phyloP scores from a whole-genome alignment of 64 coral and sea anemone genomes.

The Acropora yongei region DNA sequence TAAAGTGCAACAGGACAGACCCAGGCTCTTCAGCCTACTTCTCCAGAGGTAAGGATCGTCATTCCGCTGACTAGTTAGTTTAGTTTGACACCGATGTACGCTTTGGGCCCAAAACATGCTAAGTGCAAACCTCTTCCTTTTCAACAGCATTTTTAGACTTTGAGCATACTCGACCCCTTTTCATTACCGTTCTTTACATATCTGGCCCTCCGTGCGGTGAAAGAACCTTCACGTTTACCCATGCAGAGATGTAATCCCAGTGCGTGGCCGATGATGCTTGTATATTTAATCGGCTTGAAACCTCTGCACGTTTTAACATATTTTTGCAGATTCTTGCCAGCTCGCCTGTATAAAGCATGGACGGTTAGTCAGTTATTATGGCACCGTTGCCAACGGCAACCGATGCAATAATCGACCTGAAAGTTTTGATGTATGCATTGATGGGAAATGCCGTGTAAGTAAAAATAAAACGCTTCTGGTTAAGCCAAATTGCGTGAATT shows the following conservation, averaged over 20 bases:
- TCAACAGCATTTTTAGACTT: too few relatives aligned
- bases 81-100: too few relatives aligned
- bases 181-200: too few relatives aligned
- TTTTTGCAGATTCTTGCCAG: constrained; percentile 52
- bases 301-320: background rate
- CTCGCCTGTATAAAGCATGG: constrained; percentile 36
- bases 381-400: constrained; percentile 35
- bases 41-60: background rate
- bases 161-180: too few relatives aligned
- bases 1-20: constrained; percentile 6
- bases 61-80: background rate
- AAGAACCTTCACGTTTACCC: too few relatives aligned
- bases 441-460: constrained; percentile 70
- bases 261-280: too few relatives aligned
- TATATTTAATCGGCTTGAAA: background rate
- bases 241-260: too few relatives aligned
- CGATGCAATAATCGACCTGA: constrained; percentile 42
- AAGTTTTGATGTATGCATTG: constrained; percentile 63
- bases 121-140: too few relatives aligned
- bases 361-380: background rate
- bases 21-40: background rate
- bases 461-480: background rate
- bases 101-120: too few relatives aligned
- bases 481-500: too few relatives aligned
- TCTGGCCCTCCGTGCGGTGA: too few relatives aligned